These are phyloP conservation scores for Colaptes auratus DNA, from an alignment of 2,113 vertebrate genomes.

Conservation along the genomic window DNA sequence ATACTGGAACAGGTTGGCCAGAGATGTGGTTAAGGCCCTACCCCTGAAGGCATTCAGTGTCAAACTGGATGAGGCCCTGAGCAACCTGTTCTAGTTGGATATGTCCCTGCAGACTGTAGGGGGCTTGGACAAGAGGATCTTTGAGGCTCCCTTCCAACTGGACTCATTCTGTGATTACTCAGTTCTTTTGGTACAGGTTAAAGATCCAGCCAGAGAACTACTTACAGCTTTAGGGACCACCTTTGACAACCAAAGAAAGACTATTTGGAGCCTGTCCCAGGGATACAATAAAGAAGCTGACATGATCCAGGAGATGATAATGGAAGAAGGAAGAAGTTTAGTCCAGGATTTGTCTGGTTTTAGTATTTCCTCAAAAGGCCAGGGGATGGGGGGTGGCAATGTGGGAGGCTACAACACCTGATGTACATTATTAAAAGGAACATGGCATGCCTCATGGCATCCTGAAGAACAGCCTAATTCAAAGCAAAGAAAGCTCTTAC, in stretches of 20 bases:
- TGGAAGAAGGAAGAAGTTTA: neutral
- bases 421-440: neutral
- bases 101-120: too few species aligned
- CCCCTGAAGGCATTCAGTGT: too few species aligned
- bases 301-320: neutral
- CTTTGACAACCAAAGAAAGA: neutral
- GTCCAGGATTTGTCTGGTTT: neutral
- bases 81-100: too few species aligned
- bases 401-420: neutral
- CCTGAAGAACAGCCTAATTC: neutral
- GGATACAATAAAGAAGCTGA: neutral
- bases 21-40: too few species aligned
- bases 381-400: rapidly evolving
- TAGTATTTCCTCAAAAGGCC: neutral
- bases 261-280: neutral
- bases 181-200: neutral
- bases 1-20: too few species aligned
- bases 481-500: neutral
- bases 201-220: neutral
- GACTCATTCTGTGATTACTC: neutral
- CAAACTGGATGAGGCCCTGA: too few species aligned
- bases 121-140: too few species aligned
- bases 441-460: neutral
- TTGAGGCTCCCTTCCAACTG: too few species aligned
- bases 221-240: neutral